Evolutionary conservation across 2,888 invertebrate genomes (phyloP).

Genomic region (Hypena proboscidalis): DNA sequence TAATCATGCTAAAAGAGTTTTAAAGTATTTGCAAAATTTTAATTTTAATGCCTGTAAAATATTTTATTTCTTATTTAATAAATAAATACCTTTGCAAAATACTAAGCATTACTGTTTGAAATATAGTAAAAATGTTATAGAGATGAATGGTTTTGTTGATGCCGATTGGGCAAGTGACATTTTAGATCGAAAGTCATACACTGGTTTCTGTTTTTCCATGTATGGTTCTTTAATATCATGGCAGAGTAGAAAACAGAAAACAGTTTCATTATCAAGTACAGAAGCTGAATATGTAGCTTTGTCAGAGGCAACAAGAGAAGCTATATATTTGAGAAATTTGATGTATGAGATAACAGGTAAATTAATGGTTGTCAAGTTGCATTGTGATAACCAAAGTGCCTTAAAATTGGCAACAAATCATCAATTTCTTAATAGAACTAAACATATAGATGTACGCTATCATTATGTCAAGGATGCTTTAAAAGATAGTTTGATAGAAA

Average conservation of each 20-base stretch:
- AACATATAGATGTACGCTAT: conserved; percentile 7
- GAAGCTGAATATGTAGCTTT: conserved; percentile 13
- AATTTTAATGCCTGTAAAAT: too few relatives aligned
- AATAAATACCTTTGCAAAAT: not conserved
- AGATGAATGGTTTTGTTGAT: too few relatives aligned
- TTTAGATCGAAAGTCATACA: too few relatives aligned
- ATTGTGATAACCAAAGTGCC: conserved; percentile 3
- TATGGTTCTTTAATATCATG: conserved; percentile 7
- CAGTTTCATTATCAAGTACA: conserved; percentile 8
- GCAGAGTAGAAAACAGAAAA: conserved; percentile 6
- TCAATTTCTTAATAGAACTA: conserved; percentile 4
- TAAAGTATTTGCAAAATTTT: too few relatives aligned
- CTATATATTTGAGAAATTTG: conserved; percentile 4
- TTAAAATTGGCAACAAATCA: conserved; percentile 3
- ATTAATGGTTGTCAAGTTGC: not conserved
- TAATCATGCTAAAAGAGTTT: not conserved
- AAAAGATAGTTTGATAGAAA: not conserved
- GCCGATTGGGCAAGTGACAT: too few relatives aligned
- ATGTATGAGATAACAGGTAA: conserved; percentile 1
- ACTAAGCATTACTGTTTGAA: not conserved
- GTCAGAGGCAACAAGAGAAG: conserved; percentile 12
- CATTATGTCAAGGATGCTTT: conserved; percentile 7
- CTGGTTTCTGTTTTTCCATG: conserved; percentile 4
- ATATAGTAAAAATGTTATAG: too few relatives aligned
- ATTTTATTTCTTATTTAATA: too few relatives aligned